Evolutionary conservation across 2,797 vertebrate genomes (phyloP), one percentile per base, ranked within the genome.

Genomic region (Crocidura indochinensis): DNA sequence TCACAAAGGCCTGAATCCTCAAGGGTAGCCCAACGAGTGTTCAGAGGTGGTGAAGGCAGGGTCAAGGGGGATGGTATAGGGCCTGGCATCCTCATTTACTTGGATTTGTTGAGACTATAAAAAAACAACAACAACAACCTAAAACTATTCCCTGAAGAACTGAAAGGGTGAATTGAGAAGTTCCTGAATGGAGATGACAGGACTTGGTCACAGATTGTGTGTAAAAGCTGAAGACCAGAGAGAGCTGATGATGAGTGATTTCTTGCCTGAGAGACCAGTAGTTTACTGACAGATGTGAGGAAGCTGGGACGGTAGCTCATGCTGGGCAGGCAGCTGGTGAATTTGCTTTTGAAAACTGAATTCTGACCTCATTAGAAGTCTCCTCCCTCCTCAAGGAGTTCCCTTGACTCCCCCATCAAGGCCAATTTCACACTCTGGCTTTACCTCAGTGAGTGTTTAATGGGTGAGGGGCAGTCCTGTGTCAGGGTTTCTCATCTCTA

Each of bases 261-360:
- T 90, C 77, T 91, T 79, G 73, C 60, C 90, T 75, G 46, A 26
- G 91, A 94, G 68, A 76, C 12, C 8, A 4, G 86, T 6, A 47
- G 67, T 51, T 68, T 84, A 93, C 49, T 91, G 95, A 96, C 85
- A 94, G 93, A 91, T 81, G 49, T 65, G 85, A 91, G 92, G 91
- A 91, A 87, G 73, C n/a, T 27, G 20, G 81, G 80, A 74, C 64
- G 62, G 73, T 78, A 83, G 81, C 88, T 60, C 84, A 72, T 76
- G 84, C 94, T 93, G 93, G 29, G 77, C 88, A 74, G 88, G 91
- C 84, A 87, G 90, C 83, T 91, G 87, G 67, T 38, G 56, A 64
- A 49, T 79, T 84, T 86, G 82, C 71, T 94, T 69, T 90, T 31
- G 81, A 82, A 88, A 65, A n/a, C n/a, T 74, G 9, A 26, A 31